Conservation (phyloP, 2,797 vertebrate species). For the Ctenopoma multispine region DNA sequence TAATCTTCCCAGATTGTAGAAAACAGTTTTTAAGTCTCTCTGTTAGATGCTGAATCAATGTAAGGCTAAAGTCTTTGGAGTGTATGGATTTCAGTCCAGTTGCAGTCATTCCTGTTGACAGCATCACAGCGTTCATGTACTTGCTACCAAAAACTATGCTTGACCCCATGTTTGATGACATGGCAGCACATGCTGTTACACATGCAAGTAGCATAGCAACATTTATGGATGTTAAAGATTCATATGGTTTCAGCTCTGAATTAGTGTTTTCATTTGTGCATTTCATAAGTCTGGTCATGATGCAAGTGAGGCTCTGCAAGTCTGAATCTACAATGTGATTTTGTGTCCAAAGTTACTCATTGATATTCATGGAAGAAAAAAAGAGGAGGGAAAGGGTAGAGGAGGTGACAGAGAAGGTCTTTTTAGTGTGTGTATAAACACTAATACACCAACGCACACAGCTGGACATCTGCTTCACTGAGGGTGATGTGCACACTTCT, state of each 20-base stretch:
- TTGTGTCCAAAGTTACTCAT: constrained; percentile 67
- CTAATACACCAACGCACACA: constrained; percentile 39
- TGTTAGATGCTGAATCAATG: constrained; percentile 45
- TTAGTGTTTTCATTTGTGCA: constrained; percentile 1
- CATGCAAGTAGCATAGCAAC: not conserved
- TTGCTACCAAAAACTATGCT: not conserved
- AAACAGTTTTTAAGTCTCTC: constrained; percentile 26
- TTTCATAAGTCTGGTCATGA: constrained; percentile 37
- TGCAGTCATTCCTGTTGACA: constrained; percentile 22
- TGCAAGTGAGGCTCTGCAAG: constrained; percentile 39
- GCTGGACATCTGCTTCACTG: constrained; percentile 49
- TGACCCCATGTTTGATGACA: not conserved
- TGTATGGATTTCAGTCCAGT: constrained; percentile 46
- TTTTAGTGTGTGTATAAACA: constrained; percentile 36
- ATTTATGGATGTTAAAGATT: not conserved
- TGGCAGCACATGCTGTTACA: not conserved
- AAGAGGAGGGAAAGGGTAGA: constrained; percentile 42
- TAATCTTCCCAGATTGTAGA: too few relatives aligned
- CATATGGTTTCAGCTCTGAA: not conserved
- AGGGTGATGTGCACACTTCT: constrained; percentile 34
- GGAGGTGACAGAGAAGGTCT: constrained; percentile 71
- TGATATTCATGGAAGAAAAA: constrained; percentile 68
- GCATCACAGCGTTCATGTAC: constrained; percentile 15
- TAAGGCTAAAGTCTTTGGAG: constrained; percentile 40
- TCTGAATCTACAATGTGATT: constrained; percentile 45